Conservation (phyloP, 53 echinoderm and acorn worm species). For the Luidia sarsii region DNA sequence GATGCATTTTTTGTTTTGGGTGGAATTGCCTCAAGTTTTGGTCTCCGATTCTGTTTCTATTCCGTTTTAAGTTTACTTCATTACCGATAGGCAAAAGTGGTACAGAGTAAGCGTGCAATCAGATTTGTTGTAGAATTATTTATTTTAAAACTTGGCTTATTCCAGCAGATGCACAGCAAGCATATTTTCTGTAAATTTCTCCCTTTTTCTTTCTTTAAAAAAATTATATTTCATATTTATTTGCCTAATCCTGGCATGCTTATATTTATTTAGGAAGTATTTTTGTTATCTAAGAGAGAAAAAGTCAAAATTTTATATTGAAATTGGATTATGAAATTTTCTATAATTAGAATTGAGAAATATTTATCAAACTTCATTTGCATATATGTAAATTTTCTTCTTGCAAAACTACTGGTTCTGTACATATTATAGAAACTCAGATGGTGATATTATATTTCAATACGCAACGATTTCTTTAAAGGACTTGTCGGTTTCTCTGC, state of each 20-base stretch:
- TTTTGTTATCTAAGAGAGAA: constrained; percentile 21
- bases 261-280: constrained; percentile 34
- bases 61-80: background rate
- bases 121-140: background rate
- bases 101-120: background rate
- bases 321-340: constrained; percentile 38
- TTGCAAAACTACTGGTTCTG: constrained; percentile 22
- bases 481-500: constrained; percentile 2
- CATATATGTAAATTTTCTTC: constrained; percentile 17
- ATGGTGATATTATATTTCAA: constrained; percentile 1
- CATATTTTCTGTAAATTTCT: background rate
- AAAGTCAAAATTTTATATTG: constrained; percentile 40
- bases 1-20: background rate
- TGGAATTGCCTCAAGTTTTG: background rate
- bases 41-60: background rate
- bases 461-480: constrained; percentile 5
- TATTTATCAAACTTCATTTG: constrained; percentile 5
- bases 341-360: constrained; percentile 51
- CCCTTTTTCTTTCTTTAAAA: background rate
- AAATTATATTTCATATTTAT: constrained; percentile 39
- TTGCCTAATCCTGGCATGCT: background rate
- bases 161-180: background rate
- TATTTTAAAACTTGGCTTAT: background rate
- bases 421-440: constrained; percentile 22
- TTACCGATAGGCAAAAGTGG: background rate